Evolutionary conservation across 2,888 invertebrate species (phyloP), one percentile per base, ranked within the genome.

Genomic region (Drosophila setosimentum): DNA sequence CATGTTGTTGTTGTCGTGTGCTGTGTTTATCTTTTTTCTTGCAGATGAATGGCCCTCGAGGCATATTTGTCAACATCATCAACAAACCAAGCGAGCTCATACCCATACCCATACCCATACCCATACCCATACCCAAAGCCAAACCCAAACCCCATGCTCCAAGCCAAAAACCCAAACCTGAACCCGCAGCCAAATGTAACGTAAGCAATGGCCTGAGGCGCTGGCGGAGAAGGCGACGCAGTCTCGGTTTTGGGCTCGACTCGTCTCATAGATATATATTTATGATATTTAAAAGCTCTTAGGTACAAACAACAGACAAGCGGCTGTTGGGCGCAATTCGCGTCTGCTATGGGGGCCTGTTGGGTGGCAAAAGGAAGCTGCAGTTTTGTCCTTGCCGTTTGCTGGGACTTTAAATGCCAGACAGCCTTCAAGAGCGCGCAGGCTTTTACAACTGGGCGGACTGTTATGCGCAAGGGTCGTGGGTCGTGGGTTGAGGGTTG

Each of bases 11-110:
- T 35, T 32, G 51, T 16, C 40, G 29, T 50, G 35, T 45, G 62
- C 70, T 55, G 69, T 78, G 78, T 78, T 78, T 78, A 74, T 83
- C 82, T 69, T 83, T 87, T 87, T 77, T 65, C 74, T 71, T 78
- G 68, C 65, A 79, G 83, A 73, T 86, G 80, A 86, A 79, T 82
- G 79, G 78, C 87, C 91, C 74, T 87, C 74, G 64, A 85, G 89
- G 83, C 85, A 81, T 88, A 92, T 91, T 92, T 92, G 92, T 92
- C 92, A 92, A 85, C 86, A 89, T 91, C 91, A 87, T 89, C 83
- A 85, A 37, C 78, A 69, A 71, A 70, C 76, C 67, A 64, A 66
- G 50, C 77, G 45, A 53, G 37, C 57, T 55, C 75, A n/a, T 48
- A 42, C 74, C 70, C 60, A 24, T 45, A 24, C 33, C 35, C 57